A percentile compares a stretch with the other conserved stretches of the same genome.
phyloP scores from a whole-genome alignment of 2,113 vertebrate species.

The Gopherus evgoodei region DNA sequence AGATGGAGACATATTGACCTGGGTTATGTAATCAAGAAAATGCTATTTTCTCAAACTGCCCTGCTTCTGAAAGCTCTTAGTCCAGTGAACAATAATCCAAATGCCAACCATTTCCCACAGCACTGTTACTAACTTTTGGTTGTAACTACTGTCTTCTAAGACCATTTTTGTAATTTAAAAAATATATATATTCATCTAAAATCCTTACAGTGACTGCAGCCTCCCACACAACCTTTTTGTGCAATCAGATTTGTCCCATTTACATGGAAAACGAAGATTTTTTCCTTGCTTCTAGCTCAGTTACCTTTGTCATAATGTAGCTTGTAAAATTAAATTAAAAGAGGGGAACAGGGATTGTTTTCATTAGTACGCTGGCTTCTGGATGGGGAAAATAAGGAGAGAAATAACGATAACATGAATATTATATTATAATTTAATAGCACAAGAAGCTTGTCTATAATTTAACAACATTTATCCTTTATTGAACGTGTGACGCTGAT shows the following conservation, averaged over 20 bases:
- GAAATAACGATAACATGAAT: slow-evolving; percentile 20
- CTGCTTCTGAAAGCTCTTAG: neutral
- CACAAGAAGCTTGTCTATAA: slow-evolving; percentile 53
- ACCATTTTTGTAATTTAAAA: slow-evolving; percentile 47
- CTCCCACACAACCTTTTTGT: slow-evolving; percentile 62
- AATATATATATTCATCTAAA: slow-evolving; percentile 51
- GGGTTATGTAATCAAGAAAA: neutral
- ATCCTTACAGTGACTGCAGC: slow-evolving; percentile 64
- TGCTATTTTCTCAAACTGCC: neutral
- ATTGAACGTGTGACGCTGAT: slow-evolving; percentile 29
- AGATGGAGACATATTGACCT: neutral
- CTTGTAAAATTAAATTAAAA: slow-evolving; percentile 72
- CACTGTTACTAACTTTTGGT: slow-evolving; percentile 7
- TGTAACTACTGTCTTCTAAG: slow-evolving; percentile 53
- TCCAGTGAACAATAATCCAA: neutral
- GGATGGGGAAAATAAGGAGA: slow-evolving; percentile 64
- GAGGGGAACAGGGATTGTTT: slow-evolving; percentile 66
- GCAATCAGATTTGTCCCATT: slow-evolving; percentile 67
- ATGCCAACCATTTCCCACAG: neutral
- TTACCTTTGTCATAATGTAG: slow-evolving; percentile 67
- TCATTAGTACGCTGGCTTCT: slow-evolving; percentile 69
- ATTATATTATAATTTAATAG: slow-evolving; percentile 58
- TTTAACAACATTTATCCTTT: slow-evolving; percentile 62
- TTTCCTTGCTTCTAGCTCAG: slow-evolving; percentile 58
- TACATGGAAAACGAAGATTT: slow-evolving; percentile 58